These are phyloP conservation scores for Helarctos malayanus DNA, from an alignment of 2,797 vertebrate genomes.

Conservation along the genomic window DNA sequence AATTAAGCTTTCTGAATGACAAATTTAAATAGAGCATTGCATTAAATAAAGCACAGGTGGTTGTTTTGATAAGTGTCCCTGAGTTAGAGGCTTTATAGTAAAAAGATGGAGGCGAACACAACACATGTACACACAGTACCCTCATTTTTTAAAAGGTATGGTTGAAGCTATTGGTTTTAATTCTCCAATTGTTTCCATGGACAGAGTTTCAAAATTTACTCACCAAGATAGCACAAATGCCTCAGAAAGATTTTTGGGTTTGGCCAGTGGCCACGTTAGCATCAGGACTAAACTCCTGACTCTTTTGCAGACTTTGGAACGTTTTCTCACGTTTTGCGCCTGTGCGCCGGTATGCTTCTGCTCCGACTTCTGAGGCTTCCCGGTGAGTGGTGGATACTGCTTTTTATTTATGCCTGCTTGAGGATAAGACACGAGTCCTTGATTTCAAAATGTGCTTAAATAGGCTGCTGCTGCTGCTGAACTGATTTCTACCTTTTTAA, in stretches of 20 bases:
- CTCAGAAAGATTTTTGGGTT: background rate
- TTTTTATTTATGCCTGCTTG: background rate
- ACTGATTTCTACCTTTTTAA: conserved; percentile 15
- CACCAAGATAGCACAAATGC: background rate
- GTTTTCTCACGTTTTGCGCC: background rate
- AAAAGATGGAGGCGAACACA: background rate
- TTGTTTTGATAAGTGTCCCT: background rate
- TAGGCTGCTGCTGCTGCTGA: background rate
- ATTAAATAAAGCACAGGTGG: background rate
- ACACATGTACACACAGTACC: background rate
- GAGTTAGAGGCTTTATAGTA: background rate
- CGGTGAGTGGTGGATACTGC: background rate
- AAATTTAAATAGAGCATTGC: background rate
- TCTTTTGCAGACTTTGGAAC: background rate
- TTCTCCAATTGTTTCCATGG: background rate
- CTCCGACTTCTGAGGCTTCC: background rate
- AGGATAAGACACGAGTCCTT: background rate
- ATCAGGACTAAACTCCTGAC: background rate
- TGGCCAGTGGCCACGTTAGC: background rate
- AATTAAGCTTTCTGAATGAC: background rate
- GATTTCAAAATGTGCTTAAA: conserved; percentile 22
- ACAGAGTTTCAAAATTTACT: background rate
- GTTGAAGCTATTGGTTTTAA: background rate
- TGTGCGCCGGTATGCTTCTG: background rate
- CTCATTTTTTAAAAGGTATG: background rate